phyloP scores from a whole-genome alignment of 2,113 vertebrate genomes.

The Probosciger aterrimus region DNA sequence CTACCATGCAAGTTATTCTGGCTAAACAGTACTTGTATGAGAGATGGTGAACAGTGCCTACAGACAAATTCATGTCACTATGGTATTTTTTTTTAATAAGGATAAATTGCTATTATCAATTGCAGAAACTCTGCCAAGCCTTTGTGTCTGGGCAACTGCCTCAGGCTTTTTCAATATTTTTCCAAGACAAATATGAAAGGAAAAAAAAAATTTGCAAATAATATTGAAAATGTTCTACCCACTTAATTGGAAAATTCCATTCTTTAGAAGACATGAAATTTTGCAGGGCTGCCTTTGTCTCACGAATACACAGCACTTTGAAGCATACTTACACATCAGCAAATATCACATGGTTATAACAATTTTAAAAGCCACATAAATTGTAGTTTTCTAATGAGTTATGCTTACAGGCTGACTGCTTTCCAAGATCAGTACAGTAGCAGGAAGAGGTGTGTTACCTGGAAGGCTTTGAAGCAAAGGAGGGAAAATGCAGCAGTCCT shows the following conservation, averaged over 20 bases:
- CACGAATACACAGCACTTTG: not conserved
- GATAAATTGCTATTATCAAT: not conserved
- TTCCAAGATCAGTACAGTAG: not conserved
- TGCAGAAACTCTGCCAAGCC: not conserved
- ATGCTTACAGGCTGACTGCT: not conserved
- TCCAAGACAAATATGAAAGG: not conserved
- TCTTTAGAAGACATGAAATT: not conserved
- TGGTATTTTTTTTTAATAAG: not conserved
- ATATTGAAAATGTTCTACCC: not conserved
- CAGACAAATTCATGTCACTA: not conserved
- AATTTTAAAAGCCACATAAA: conserved; percentile 21
- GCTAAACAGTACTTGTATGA: not conserved
- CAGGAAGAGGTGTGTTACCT: conserved; percentile 12
- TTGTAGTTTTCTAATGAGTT: not conserved
- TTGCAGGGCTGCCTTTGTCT: not conserved
- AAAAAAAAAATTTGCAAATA: not conserved
- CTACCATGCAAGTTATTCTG: not conserved
- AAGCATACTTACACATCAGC: not conserved
- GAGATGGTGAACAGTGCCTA: not conserved
- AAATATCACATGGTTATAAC: not conserved
- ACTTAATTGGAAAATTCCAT: not conserved
- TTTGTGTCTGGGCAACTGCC: not conserved
- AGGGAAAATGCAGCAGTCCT: not conserved
- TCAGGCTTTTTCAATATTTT: not conserved
- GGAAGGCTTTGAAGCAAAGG: not conserved